These are phyloP conservation scores for Calycopis cecrops DNA, from an alignment of 1,140 invertebrate species.

Conservation along the genomic window DNA sequence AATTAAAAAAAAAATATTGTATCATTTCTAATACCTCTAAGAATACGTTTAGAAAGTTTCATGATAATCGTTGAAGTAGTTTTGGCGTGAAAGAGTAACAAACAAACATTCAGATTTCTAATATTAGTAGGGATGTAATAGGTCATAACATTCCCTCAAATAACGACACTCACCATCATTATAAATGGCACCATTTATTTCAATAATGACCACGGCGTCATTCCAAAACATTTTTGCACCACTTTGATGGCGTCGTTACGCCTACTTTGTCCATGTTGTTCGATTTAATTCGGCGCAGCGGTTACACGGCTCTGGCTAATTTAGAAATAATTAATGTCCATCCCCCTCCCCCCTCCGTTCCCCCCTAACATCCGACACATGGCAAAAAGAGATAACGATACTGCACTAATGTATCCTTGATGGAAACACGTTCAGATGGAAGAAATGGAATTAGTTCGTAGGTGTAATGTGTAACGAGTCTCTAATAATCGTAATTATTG, in stretches of 20 bases:
- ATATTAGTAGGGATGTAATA: no score
- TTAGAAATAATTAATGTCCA: constrained; percentile 65
- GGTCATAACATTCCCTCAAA: no score
- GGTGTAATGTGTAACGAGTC: no score
- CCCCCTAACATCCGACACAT: constrained; percentile 19
- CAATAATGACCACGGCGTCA: constrained; percentile 39
- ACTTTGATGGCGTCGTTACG: constrained; percentile 59
- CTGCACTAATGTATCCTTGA: constrained; percentile 42
- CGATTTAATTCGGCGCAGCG: constrained; percentile 66
- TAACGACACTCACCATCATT: constrained; percentile 23
- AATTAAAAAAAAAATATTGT: no score
- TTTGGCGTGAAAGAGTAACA: no score
- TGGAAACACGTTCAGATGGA: constrained; percentile 19
- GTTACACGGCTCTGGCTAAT: constrained; percentile 54
- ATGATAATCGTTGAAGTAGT: no score
- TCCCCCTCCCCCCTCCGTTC: constrained; percentile 22
- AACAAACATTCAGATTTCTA: no score
- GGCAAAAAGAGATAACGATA: constrained; percentile 39
- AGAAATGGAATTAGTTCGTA: no score
- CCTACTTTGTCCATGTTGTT: constrained; percentile 51
- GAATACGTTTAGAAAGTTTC: no score
- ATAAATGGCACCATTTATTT: constrained; percentile 36
- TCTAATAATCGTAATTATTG: no score
- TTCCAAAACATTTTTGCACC: constrained; percentile 62
- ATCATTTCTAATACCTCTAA: no score